Conservation (phyloP, 2,888 invertebrate genomes). For the Meteorus colon region DNA sequence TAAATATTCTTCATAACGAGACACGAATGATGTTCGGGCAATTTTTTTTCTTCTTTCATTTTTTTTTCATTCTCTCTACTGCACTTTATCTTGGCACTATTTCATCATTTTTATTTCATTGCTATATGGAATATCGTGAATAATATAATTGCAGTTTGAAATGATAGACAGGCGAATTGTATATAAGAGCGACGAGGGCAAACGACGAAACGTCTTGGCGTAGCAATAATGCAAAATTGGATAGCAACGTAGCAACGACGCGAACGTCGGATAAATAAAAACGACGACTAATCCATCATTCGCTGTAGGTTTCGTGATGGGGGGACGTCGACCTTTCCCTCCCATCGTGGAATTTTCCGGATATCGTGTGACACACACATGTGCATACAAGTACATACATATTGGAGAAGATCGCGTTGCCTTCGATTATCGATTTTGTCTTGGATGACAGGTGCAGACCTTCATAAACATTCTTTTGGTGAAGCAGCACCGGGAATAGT, state of each 20-base stretch:
- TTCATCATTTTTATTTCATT: conserved; percentile 1
- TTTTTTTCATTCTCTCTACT: background rate
- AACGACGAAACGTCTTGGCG: conserved; percentile 16
- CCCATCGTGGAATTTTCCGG: conserved; percentile 45
- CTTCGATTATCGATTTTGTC: conserved; percentile 45
- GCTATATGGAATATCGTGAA: conserved; percentile 21
- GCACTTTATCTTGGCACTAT: background rate
- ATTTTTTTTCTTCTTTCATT: background rate
- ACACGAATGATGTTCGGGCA: background rate
- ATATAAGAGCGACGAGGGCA: conserved; percentile 17
- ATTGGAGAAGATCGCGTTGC: conserved; percentile 16
- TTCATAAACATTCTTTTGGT: conserved; percentile 27
- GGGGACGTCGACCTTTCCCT: conserved; percentile 50
- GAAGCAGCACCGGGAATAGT: conserved; percentile 1
- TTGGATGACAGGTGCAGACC: conserved; percentile 43
- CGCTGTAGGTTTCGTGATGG: conserved; percentile 40
- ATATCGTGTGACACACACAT: conserved; percentile 39
- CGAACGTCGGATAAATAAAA: background rate
- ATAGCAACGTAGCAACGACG: conserved; percentile 26
- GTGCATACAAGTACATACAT: conserved; percentile 7
- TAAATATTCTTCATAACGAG: conserved; percentile 23
- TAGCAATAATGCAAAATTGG: conserved; percentile 41
- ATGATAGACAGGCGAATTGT: conserved; percentile 12
- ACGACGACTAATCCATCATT: conserved; percentile 40
- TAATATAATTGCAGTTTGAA: conserved; percentile 39